Base-by-base conservation (phyloP, 2,113 vertebrate species). In the Campylomormyrus numenius region DNA sequence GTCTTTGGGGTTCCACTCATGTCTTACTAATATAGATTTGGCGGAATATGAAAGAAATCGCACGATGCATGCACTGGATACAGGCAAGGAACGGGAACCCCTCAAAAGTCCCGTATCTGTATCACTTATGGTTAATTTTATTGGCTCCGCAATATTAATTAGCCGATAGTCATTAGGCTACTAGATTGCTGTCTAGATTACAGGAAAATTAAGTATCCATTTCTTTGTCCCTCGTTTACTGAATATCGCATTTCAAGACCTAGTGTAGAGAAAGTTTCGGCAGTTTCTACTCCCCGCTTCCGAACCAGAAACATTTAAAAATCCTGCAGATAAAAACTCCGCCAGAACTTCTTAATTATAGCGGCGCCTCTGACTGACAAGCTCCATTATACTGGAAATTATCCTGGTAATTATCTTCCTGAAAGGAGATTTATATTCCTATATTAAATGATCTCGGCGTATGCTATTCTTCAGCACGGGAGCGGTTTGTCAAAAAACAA, bases 371-470 rank as follows among this genome's bases (percentile, higher is more conserved):
- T 95, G 95, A 95, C 94, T 96, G 95, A 96, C 95, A 95, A 94
- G 95, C 92, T 95, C 96, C 95, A 93, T 96, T 96, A 96, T 83
- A 93, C 94, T 94, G 95, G 95, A 95, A 96, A 96, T 96, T 95
- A 95, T 95, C 95, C 94, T 39, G 88, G 92, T 96, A 96, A 96
- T 95, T 96, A 95, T 95, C 93, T 94, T 93, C 93, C 93, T 93
- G 92, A 92, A 92, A 92, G 93, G 93, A 95, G 94, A 95, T 96
- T 95, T 93, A 95, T 96, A 93, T 95, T 92, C 93, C 93, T 94
- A 92, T 94, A 94, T 94, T 92, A 91, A 92, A 91, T 91, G 87
- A 91, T 92, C 88, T 90, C 89, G 45, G 56, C 91, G 87, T 91
- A 88, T 70, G 90, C 48, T 86, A 77, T 91, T 92, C 91, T 92